Base-by-base conservation (phyloP, 2,113 vertebrate species). In the Percina caprodes region DNA sequence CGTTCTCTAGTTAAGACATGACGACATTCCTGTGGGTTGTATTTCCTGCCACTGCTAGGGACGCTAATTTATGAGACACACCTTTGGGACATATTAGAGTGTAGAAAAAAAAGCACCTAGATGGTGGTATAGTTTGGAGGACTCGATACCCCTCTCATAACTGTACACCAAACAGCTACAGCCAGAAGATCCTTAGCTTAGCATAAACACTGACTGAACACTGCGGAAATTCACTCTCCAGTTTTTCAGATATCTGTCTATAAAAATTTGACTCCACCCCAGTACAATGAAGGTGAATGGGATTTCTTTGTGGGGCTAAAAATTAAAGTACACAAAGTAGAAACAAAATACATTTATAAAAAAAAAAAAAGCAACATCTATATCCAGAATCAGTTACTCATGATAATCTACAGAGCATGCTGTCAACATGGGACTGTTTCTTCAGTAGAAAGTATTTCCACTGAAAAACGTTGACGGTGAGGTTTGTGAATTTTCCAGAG, bases 391-490 rank as follows among this genome's bases (percentile, higher is more conserved):
- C 19, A 9, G 49, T 58, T 70, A 18, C 13, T 77, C 10, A 16
- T 54, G 71, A 73, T 65, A 45, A 70, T 71, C 58, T 19, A 52
- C 30, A 86, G 59, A 61, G 62, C 23, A 49, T 10, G 39, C 75
- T 66, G 23, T 63, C 24, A 63, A 55, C 35, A 51, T 51, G 9
- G 54, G 54, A 61, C 14, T 16, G 15, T 68, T 60, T 56, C 39
- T 69, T 69, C 10, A 2, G 2, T 13, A 45, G 75, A 60, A 35
- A 52, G 26, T 1, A 18, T 55, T 72, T 72, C 56, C 24, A 73
- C 16, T 55, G 35, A 68, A 71, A 82, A 21, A 0, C 51, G 62
- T 62, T 59, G 5, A 69, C 46, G 39, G 16, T 3, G 24, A 68
- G 46, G 63, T 80, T 14, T 77, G 52, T 70, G 45, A 9, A 70